Base-by-base conservation (phyloP, 2,113 vertebrate species). In the Ochotona princeps region DNA sequence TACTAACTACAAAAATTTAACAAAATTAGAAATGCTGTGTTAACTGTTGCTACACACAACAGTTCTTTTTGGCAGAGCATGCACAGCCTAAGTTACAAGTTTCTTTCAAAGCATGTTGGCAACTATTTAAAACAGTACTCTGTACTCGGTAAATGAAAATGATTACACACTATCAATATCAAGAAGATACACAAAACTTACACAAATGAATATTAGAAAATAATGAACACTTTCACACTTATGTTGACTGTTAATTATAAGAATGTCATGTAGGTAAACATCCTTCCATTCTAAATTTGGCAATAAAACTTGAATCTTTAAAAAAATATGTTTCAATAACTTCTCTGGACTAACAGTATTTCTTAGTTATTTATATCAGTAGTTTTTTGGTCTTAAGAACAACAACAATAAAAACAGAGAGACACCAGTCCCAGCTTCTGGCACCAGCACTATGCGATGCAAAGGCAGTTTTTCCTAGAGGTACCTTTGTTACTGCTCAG, bases 21-120 rank as follows among this genome's bases (percentile, higher is more conserved):
- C 93, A 76, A 95, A 94, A 90, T 92, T 57, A 61, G 60, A 93
- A 83, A 90, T 87, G 92, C 89, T 80, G 83, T 60, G n/a, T 63
- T 49, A 72, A 38, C 35, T 80, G 93, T 92, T 90, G 89, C 61
- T 88, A 47, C 21, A 81, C 57, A 78, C 51, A 47, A 78, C 92
- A 94, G 86, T 69, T 61, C 73, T 73, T 49, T 38, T 75, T 73
- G 84, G 87, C 38, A 93, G 70, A 95, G 70, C 23, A 10, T 60
- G 21, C 63, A 14, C 17, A 83, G 47, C 60, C 94, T 90, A 92
- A 88, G 15, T 57, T 78, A 81, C 18, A 87, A 72, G 14, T 80
- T 93, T 78, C 60, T 93, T 96, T 87, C 67, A 44, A 5, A 83
- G 87, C 26, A 78, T 51, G 67, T 81, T 89, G 67, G 72, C 73